Evolutionary conservation across 2,888 invertebrate species (phyloP), one percentile per base, ranked within the genome.

Genomic region (Trachelus stipa): DNA sequence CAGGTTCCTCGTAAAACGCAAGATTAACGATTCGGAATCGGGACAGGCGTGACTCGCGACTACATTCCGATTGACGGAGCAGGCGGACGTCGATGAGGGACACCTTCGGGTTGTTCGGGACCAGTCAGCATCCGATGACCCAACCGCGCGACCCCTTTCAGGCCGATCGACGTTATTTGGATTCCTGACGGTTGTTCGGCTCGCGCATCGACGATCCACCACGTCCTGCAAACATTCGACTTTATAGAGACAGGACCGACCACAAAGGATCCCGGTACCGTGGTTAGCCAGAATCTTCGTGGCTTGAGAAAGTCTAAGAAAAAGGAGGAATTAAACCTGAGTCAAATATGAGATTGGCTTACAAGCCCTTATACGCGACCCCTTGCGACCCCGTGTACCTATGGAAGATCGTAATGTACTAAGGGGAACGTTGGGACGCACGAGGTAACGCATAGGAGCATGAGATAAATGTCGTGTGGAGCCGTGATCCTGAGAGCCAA

Each of bases 401-500:
- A 12, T 12, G 35, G 33, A 12, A 71, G 33, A 23, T 12, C 71
- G 30, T 71, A 34, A 23, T 23, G 31, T 71, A 31, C 71, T 0
- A 12, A 34, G 33, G 71, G 15, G 31, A 31, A 23, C 71, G 71
- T 31, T 31, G 34, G 71, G 12, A 34, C 23, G 56, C 56, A 56
- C 56, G 56, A 56, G 56, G 56, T 74, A 77, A 77, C 74, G 40
- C 69, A 75, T 74, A 74, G 77, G 34, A 69, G 77, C 74, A 71
- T 73, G 75, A 78, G 78, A 78, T 76, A 78, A 78, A 78, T 78
- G 78, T 78, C 78, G 78, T 78, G 78, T 73, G 78, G 78, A 78
- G 78, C 78, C 75, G 75, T 75, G 78, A 78, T 78, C 78, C 78
- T 75, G 75, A 76, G 79, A 79, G 73, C 81, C 77, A 81, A 81